These are phyloP conservation scores for Carcinoscorpius rotundicauda DNA, from an alignment of 1,140 invertebrate genomes.

Conservation along the genomic window DNA sequence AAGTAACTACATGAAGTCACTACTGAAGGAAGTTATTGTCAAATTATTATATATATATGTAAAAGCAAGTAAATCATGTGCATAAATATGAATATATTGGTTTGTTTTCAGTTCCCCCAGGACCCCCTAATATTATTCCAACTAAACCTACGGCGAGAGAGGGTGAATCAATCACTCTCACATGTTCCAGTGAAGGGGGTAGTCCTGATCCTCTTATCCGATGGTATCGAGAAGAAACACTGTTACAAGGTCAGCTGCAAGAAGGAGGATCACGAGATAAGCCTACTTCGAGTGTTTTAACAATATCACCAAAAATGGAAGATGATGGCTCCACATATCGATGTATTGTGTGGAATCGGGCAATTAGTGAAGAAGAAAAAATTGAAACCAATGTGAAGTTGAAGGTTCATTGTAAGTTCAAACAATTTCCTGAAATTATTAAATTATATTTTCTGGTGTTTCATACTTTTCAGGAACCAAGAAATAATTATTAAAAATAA, in stretches of 20 bases:
- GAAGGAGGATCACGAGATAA: conserved; percentile 52
- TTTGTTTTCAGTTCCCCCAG: conserved; percentile 47
- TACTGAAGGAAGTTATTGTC: too few species aligned
- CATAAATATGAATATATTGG: too few species aligned
- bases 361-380: conserved; percentile 62
- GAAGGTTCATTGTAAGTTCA: conserved; percentile 74
- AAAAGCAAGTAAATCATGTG: too few species aligned
- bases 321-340: conserved; percentile 68
- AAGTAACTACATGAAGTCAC: too few species aligned
- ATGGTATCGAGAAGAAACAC: conserved; percentile 39
- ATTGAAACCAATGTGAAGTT: conserved; percentile 61
- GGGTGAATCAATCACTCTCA: conserved; percentile 48
- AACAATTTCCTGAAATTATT: background rate
- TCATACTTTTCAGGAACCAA: background rate
- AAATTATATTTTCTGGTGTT: background rate
- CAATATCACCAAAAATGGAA: conserved; percentile 57
- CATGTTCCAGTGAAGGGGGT: conserved; percentile 69
- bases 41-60: too few species aligned
- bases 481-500: background rate
- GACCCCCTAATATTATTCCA: conserved; percentile 61
- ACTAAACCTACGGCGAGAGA: conserved; percentile 59
- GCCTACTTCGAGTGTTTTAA: conserved; percentile 56
- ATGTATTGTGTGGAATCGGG: conserved; percentile 77
- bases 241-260: conserved; percentile 51
- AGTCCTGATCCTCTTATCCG: conserved; percentile 74